phyloP scores from a whole-genome alignment of 2,888 invertebrate species.

The Lobophora halterata region DNA sequence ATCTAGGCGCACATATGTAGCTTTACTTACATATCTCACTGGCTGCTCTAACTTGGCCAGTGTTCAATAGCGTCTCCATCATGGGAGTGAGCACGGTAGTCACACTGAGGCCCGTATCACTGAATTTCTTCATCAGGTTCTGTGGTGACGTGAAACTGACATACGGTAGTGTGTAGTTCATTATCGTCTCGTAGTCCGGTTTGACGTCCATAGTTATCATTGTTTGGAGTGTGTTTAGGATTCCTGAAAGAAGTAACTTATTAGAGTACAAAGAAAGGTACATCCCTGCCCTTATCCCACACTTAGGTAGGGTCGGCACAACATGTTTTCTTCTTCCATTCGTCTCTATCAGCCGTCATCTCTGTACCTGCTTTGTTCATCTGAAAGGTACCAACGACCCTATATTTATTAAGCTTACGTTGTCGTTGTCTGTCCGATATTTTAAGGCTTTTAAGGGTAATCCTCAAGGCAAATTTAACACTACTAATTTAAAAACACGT shows the following conservation, averaged over 20 bases:
- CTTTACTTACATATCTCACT: constrained; percentile 71
- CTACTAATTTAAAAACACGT: too few relatives aligned
- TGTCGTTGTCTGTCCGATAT: too few relatives aligned
- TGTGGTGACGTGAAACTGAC: constrained; percentile 73
- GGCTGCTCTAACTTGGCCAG: constrained; percentile 66
- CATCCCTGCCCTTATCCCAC: too few relatives aligned
- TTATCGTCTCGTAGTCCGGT: constrained; percentile 81
- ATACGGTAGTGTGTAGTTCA: constrained; percentile 77
- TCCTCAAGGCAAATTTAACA: too few relatives aligned
- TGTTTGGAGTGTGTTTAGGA: constrained; percentile 74
- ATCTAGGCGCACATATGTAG: too few relatives aligned
- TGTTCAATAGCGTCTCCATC: constrained; percentile 65
- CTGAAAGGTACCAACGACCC: too few relatives aligned
- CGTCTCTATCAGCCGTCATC: too few relatives aligned
- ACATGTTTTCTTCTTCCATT: not conserved
- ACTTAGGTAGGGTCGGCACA: too few relatives aligned
- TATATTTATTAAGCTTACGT: too few relatives aligned
- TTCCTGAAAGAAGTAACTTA: constrained; percentile 52
- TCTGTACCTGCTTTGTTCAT: too few relatives aligned
- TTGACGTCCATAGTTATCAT: constrained; percentile 78
- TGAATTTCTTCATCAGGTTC: constrained; percentile 73
- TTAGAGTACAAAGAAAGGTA: not conserved
- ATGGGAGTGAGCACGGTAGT: constrained; percentile 67
- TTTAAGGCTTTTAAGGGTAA: too few relatives aligned
- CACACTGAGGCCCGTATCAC: constrained; percentile 59